Evolutionary conservation across 2,113 vertebrate species (phyloP).

Genomic region (Hylia prasina): DNA sequence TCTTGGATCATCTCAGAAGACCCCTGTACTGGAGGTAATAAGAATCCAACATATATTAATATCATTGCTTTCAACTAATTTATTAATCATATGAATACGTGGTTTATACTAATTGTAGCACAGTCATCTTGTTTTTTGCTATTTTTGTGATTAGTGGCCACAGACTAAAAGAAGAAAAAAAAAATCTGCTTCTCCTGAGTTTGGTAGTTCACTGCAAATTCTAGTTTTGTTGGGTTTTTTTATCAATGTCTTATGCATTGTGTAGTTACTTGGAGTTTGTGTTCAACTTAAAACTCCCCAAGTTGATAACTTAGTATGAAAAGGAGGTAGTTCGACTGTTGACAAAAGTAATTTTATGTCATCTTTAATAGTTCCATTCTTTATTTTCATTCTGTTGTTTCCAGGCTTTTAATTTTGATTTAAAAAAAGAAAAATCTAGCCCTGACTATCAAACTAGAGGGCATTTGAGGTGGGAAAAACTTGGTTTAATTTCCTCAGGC

Average conservation of each 20-base stretch:
- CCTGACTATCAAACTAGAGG: background rate
- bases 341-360: background rate
- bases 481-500: background rate
- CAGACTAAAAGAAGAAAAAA: background rate
- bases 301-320: background rate
- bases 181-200: background rate
- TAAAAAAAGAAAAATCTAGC: background rate
- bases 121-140: background rate
- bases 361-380: background rate
- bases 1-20: constrained; percentile 77
- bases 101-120: background rate
- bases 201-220: background rate
- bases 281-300: background rate
- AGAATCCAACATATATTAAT: background rate
- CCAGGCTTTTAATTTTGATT: background rate
- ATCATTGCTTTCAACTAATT: background rate
- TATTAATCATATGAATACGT: background rate
- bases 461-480: background rate
- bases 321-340: background rate
- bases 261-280: background rate
- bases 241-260: background rate
- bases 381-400: background rate
- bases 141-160: background rate
- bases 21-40: constrained; percentile 67
- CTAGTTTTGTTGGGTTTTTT: background rate